These are phyloP conservation scores for Clinocottus analis DNA, from an alignment of 2,113 vertebrate genomes.

Conservation along the genomic window DNA sequence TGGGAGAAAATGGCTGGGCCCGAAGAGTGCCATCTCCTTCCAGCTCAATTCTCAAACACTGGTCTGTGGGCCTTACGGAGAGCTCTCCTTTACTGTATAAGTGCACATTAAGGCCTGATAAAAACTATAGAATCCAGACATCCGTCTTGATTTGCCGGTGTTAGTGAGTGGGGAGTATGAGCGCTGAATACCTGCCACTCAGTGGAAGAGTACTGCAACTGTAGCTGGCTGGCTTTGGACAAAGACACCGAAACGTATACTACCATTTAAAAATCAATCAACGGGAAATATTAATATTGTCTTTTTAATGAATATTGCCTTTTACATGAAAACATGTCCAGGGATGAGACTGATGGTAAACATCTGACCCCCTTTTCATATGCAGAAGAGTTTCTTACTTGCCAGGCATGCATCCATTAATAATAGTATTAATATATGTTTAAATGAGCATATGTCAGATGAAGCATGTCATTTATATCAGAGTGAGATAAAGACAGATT, in stretches of 20 bases:
- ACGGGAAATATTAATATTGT: neutral
- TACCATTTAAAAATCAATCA: neutral
- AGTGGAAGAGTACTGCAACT: slow-evolving; percentile 76
- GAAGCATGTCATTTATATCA: neutral
- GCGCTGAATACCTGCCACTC: slow-evolving; percentile 75
- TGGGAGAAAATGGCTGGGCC: slow-evolving; percentile 59
- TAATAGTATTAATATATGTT: neutral
- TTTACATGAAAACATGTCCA: neutral
- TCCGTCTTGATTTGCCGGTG: slow-evolving; percentile 75
- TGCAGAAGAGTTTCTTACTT: neutral
- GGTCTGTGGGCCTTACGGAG: slow-evolving; percentile 53
- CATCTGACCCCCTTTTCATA: neutral
- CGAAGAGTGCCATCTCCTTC: slow-evolving; percentile 55
- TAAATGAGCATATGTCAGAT: neutral
- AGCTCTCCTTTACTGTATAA: slow-evolving; percentile 72
- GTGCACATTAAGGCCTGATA: slow-evolving; percentile 76
- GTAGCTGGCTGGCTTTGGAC: slow-evolving; percentile 32
- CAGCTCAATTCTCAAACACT: slow-evolving; percentile 63
- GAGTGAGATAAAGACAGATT: neutral
- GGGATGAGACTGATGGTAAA: neutral
- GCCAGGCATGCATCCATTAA: neutral
- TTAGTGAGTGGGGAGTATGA: slow-evolving; percentile 45
- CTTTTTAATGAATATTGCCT: neutral
- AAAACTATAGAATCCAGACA: slow-evolving; percentile 67
- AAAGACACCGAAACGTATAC: neutral